These are phyloP conservation scores for Alviniconcha strummeri DNA, from an alignment of 2,888 invertebrate genomes.

Conservation along the genomic window DNA sequence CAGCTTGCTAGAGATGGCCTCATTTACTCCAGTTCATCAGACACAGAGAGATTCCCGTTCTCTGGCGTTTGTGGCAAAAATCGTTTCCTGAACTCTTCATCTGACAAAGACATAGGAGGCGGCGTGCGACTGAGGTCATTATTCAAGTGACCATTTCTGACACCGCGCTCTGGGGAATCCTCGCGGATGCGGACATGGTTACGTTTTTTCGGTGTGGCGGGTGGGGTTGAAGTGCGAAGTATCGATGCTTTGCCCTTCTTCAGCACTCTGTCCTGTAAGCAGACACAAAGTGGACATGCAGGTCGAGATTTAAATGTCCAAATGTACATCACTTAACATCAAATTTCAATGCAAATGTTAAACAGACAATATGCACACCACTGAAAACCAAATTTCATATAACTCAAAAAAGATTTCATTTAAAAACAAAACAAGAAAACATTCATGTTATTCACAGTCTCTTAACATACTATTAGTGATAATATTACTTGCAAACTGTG, in stretches of 20 bases:
- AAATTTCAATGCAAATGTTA: no score
- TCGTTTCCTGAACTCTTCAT: conserved; percentile 57
- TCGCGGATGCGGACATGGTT: conserved; percentile 45
- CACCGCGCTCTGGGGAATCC: conserved; percentile 38
- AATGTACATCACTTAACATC: no score
- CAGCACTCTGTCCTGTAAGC: conserved; percentile 26
- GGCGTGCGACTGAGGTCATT: conserved; percentile 42
- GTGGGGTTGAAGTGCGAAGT: conserved; percentile 37
- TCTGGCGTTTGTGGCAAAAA: conserved; percentile 48
- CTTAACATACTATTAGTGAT: no score
- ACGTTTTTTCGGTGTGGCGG: conserved; percentile 35
- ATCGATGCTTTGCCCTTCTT: conserved; percentile 36
- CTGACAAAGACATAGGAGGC: conserved; percentile 54
- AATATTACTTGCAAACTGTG: no score
- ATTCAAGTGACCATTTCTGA: conserved; percentile 24
- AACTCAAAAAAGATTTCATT: no score
- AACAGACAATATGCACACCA: no score
- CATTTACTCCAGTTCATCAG: background rate
- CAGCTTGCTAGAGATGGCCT: no score
- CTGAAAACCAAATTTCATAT: no score
- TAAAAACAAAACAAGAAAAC: no score
- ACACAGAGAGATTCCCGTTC: conserved; percentile 20
- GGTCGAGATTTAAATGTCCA: no score
- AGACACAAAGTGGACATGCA: background rate
- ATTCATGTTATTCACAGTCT: no score